Conservation (phyloP, 2,797 vertebrate genomes). For the Oreochromis grahami region DNA sequence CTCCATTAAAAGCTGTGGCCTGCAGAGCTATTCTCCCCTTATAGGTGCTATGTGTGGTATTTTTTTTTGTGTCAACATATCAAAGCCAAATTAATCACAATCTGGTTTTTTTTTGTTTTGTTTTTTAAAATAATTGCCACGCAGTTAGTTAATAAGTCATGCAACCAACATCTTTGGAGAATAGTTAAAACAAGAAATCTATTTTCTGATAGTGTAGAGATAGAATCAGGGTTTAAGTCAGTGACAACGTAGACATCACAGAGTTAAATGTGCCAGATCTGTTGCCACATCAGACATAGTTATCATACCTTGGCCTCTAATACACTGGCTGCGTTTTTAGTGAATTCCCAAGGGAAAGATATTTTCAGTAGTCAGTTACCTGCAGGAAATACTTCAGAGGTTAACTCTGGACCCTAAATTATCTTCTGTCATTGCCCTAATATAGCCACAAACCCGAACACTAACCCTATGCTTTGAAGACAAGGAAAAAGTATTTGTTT, state of each 20-base stretch:
- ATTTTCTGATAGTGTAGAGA: neutral
- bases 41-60: neutral
- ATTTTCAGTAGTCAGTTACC: neutral
- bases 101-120: neutral
- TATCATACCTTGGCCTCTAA: neutral
- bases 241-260: neutral
- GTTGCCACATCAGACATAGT: neutral
- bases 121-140: neutral
- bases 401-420: neutral
- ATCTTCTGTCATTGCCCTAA: neutral
- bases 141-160: neutral
- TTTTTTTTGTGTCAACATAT: neutral
- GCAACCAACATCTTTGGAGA: neutral
- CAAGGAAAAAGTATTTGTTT: neutral
- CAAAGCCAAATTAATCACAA: neutral
- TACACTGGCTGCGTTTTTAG: neutral
- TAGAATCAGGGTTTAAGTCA: neutral
- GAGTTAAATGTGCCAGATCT: neutral
- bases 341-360: neutral
- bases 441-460: neutral
- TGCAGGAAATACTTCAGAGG: neutral
- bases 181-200: neutral
- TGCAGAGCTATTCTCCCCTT: neutral
- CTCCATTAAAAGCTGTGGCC: conserved; percentile 6
- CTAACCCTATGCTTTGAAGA: neutral